Base-by-base conservation (phyloP, 2,113 vertebrate species). In the Bostrychus sinensis region DNA sequence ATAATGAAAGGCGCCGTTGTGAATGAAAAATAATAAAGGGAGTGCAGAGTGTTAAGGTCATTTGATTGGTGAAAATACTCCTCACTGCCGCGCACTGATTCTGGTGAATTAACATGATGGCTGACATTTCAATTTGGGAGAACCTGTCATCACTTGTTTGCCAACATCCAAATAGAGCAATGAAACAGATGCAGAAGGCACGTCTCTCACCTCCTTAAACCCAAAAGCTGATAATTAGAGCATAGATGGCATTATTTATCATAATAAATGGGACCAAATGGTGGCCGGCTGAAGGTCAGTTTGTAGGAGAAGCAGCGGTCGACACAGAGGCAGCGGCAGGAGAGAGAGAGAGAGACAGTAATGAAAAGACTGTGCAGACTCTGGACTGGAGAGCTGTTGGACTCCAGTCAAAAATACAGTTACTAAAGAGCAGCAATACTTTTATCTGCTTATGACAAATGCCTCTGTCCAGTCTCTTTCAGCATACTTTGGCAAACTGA, bases 71-170 rank as follows among this genome's bases (percentile, higher is more conserved):
- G 59, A 46, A 64, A 76, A 57, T 48, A 63, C 10, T 58, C 22
- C 42, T 56, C 60, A 12, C 42, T 62, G 54, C 55, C 30, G 63
- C 28, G 56, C 55, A 14, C 53, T 16, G 58, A 71, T 78, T 82
- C 56, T 3, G 70, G 65, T 63, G 62, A 85, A 81, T 86, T 77
- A 87, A 82, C 56, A 5, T 70, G 67, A 86, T 69, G 73, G 76
- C 75, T 84, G 83, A 66, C 83, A 81, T 87, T 89, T 85, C 72
- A 70, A 67, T 83, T 81, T 75, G 61, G 38, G 41, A 55, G 54
- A 62, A 75, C 69, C 65, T 59, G 83, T 75, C 85, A 69, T 59
- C 39, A 53, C 64, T 38, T 36, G 72, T 76, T 84, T 77, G 48
- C 34, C 39, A 22, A 55, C 60, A 73, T 75, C 66, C 67, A 41